Evolutionary conservation across 2,797 vertebrate genomes (phyloP).

Genomic region (Rhinichthys osculus): DNA sequence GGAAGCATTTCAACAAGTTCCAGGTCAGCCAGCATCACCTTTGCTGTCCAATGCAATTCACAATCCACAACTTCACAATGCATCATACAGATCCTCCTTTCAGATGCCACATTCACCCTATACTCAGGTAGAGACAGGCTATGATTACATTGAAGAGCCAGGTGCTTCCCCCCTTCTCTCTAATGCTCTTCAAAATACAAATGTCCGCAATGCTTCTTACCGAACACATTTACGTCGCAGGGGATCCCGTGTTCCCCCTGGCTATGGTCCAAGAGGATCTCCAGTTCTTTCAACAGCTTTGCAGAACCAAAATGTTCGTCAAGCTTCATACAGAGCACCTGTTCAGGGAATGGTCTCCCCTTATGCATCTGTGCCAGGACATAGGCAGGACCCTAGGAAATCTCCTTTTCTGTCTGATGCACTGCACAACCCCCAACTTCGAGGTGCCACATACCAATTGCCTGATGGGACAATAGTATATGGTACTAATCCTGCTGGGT

Average conservation of each 20-base stretch:
- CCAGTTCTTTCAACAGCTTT: constrained; percentile 65
- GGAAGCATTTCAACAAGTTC: constrained; percentile 50
- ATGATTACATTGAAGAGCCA: constrained; percentile 77
- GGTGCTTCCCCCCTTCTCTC: constrained; percentile 74
- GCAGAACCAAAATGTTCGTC: constrained; percentile 67
- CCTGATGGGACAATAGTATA: constrained; percentile 49
- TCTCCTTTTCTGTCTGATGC: constrained; percentile 60
- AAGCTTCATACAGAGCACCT: constrained; percentile 61
- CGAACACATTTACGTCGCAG: constrained; percentile 53
- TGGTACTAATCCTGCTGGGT: constrained; percentile 72
- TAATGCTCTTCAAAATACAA: constrained; percentile 75
- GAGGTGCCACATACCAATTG: constrained; percentile 52
- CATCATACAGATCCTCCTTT: constrained; percentile 73
- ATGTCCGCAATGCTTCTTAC: constrained; percentile 70
- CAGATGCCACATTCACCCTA: constrained; percentile 68
- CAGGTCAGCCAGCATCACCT: constrained; percentile 62
- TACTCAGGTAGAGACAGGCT: constrained; percentile 68
- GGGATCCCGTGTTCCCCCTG: constrained; percentile 45
- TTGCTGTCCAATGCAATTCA: constrained; percentile 71
- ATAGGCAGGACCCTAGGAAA: constrained; percentile 51
- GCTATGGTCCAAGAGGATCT: constrained; percentile 52
- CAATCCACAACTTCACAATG: constrained; percentile 73
- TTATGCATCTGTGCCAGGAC: constrained; percentile 30
- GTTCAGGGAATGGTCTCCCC: constrained; percentile 38
- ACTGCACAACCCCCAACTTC: constrained; percentile 59